Evolutionary conservation across 2,888 invertebrate species (phyloP).

Genomic region (Chydorus sphaericus): DNA sequence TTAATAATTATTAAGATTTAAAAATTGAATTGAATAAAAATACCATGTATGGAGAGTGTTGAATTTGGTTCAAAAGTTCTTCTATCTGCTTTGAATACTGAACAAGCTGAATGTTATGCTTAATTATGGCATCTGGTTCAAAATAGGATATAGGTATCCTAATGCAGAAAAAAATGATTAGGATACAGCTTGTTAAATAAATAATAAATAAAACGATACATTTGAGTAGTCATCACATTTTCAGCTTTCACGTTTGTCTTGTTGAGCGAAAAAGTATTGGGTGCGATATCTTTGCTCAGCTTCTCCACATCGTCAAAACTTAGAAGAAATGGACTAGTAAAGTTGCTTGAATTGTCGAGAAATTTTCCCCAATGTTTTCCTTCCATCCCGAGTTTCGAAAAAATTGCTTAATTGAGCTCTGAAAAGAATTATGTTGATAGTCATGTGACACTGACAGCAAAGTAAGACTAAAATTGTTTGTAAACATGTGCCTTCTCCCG

Average conservation of each 20-base stretch:
- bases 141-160: slow-evolving; percentile 8
- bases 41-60: slow-evolving; percentile 5
- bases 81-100: slow-evolving; percentile 8
- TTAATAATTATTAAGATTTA: not conserved
- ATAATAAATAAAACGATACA: no score
- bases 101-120: slow-evolving; percentile 7
- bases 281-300: not conserved
- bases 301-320: not conserved
- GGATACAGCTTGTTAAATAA: no score
- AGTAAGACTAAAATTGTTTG: no score
- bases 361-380: not conserved
- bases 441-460: no score
- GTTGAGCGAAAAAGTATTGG: not conserved
- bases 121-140: not conserved
- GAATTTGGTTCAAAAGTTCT: slow-evolving; percentile 3
- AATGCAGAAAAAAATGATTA: not conserved
- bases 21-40: not conserved
- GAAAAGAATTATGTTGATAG: no score
- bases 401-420: no score
- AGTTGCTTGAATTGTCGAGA: not conserved
- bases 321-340: not conserved
- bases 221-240: not conserved
- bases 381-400: not conserved
- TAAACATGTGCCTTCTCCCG: no score
- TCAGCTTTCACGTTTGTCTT: not conserved